Percentiles rank a stretch among this genome's conserved stretches.
phyloP scores from a whole-genome alignment of 2,113 vertebrate species.

The Uropsilus gracilis region DNA sequence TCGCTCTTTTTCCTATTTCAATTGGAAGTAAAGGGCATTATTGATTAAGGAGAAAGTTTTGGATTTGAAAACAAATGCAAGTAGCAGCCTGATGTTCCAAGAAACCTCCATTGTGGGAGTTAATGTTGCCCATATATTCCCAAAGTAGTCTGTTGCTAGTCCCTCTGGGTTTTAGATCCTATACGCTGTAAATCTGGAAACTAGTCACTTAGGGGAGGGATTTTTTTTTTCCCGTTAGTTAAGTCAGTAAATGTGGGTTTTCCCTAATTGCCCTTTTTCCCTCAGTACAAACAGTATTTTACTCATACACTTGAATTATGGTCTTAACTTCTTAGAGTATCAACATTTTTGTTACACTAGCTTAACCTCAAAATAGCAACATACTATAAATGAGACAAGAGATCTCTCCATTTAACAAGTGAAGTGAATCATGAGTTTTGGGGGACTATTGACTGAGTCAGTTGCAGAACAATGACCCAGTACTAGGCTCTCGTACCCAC shows the following conservation, averaged over 20 bases:
- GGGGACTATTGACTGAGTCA: background rate
- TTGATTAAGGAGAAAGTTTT: background rate
- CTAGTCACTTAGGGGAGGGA: background rate
- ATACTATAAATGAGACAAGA: background rate
- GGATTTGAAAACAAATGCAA: background rate
- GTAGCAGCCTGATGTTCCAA: background rate
- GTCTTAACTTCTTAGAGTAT: conserved; percentile 19
- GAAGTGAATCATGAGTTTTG: background rate
- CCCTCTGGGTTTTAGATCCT: background rate
- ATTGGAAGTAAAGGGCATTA: conserved; percentile 36
- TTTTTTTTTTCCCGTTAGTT: background rate
- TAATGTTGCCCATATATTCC: background rate
- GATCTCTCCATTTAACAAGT: background rate
- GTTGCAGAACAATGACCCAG: background rate
- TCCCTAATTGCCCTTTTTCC: background rate
- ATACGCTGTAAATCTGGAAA: conserved; percentile 9
- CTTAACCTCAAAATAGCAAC: conserved; percentile 32
- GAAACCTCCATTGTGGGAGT: background rate
- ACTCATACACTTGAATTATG: conserved; percentile 7
- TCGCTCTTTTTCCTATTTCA: background rate
- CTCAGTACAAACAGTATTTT: conserved; percentile 33
- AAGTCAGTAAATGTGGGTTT: conserved; percentile 34
- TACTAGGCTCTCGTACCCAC: background rate
- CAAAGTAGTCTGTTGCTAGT: conserved; percentile 1
- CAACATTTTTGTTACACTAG: background rate